Percentiles rank a stretch among this genome's conserved stretches.
Evolutionary conservation across 2,797 vertebrate genomes (phyloP).

Genomic region (Scolopax rusticola): DNA sequence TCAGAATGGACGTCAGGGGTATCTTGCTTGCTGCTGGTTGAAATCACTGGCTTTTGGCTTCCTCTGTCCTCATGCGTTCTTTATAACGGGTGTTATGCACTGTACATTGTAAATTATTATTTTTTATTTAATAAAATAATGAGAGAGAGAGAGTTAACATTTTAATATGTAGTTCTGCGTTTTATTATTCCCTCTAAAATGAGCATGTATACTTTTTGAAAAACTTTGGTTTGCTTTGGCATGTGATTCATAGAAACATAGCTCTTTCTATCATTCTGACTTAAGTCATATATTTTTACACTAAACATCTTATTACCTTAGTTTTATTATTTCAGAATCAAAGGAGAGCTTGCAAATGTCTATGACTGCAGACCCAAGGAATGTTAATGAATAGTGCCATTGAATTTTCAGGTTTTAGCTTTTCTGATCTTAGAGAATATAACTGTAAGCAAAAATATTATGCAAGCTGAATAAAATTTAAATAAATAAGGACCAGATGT

Average conservation of each 20-base stretch:
- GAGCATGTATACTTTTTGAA: slow-evolving; percentile 69
- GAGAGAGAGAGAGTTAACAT: slow-evolving; percentile 55
- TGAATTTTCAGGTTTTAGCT: slow-evolving; percentile 76
- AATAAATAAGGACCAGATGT: slow-evolving; percentile 80
- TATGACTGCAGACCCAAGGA: slow-evolving; percentile 75
- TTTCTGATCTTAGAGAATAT: slow-evolving; percentile 75
- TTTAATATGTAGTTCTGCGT: slow-evolving; percentile 62
- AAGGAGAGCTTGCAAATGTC: slow-evolving; percentile 76
- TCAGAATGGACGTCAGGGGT: background rate
- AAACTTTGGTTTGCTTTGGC: slow-evolving; percentile 72
- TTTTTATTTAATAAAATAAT: slow-evolving; percentile 53
- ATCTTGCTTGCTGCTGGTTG: slow-evolving; percentile 1
- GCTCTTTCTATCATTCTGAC: slow-evolving; percentile 75
- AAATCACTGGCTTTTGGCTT: background rate
- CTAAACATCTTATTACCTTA: slow-evolving; percentile 82
- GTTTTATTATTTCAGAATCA: slow-evolving; percentile 81
- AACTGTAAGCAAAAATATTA: slow-evolving; percentile 78
- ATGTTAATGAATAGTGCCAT: slow-evolving; percentile 80
- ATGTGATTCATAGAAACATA: slow-evolving; percentile 57
- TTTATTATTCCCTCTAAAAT: slow-evolving; percentile 69
- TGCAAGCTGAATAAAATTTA: slow-evolving; percentile 78
- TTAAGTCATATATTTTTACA: slow-evolving; percentile 83
- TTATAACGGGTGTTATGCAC: background rate
- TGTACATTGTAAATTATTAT: background rate
- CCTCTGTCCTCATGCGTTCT: background rate